Base-by-base conservation (phyloP, 2,797 vertebrate genomes). In the Iguana delicatissima region DNA sequence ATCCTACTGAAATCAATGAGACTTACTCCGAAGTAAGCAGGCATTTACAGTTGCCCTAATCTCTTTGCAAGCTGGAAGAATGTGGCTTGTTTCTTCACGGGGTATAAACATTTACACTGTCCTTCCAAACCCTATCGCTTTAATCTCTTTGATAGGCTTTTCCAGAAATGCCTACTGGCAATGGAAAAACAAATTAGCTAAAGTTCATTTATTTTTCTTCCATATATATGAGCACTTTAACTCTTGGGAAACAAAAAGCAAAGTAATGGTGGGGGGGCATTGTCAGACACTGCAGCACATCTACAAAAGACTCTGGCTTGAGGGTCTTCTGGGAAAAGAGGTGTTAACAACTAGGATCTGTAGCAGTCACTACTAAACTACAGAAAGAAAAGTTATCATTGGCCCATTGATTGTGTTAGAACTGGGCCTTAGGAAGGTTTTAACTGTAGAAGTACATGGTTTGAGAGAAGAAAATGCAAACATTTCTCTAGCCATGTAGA, bases 171-270 rank as follows among this genome's bases (percentile, higher is more conserved):
- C 97, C 97, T 96, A 96, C 96, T 95, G 96, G 97, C 97, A 93
- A 97, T 97, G 97, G 98, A 98, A 98, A 98, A 98, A 97, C 94
- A 95, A 97, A 97, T 97, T 97, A 97, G 96, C 96, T 97, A 92
- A 95, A 96, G 97, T 97, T 97, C 97, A 97, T 98, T 97, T 96
- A 96, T 96, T 97, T 97, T 96, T 95, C 94, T 94, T 91, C 93
- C 93, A 94, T 92, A 94, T 92, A 94, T 95, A 91, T 84, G 92
- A 95, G 92, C 93, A 95, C 87, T 87, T 96, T 94, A 93, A 85
- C 88, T 93, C 88, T 96, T 95, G 95, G 95, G 96, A 97, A 96
- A 92, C 1, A 29, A 87, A 72, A 89, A 81, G 85, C 82, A 55
- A 89, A 76, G 73, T 82, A 85, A 84, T 84, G n/a, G 57, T 52